These are phyloP conservation scores for Neodiprion lecontei DNA, from an alignment of 1,140 invertebrate genomes.

Conservation along the genomic window DNA sequence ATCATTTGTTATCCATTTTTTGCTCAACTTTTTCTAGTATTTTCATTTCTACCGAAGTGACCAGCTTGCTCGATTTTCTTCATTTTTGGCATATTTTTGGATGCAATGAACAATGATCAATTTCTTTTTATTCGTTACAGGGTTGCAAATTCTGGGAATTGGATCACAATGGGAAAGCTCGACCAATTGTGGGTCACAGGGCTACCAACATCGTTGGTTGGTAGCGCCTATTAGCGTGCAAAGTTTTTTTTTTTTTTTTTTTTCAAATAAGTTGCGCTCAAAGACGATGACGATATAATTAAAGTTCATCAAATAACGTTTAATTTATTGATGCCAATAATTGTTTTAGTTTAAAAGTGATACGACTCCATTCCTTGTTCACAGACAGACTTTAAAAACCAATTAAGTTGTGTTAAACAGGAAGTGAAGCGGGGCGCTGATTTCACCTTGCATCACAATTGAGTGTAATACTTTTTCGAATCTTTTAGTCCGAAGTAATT, in stretches of 20 bases:
- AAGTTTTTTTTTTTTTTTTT: not conserved
- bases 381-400: no score
- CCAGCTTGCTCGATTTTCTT: no score
- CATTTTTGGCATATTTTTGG: not conserved
- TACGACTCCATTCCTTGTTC: not conserved
- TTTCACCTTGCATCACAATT: no score
- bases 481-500: no score
- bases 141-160: conserved; percentile 44
- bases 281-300: conserved; percentile 8
- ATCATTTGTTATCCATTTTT: no score
- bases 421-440: no score
- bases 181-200: conserved; percentile 41
- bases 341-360: not conserved
- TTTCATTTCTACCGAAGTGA: no score
- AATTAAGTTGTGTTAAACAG: no score
- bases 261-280: not conserved
- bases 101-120: not conserved
- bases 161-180: conserved; percentile 54
- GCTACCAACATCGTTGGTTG: conserved; percentile 41
- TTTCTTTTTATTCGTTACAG: conserved; percentile 32
- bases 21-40: no score
- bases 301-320: not conserved
- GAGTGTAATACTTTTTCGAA: no score
- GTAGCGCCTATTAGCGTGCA: conserved; percentile 41
- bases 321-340: not conserved